Conservation (phyloP, 2,888 invertebrate genomes). For the Brassicogethes aeneus region DNA sequence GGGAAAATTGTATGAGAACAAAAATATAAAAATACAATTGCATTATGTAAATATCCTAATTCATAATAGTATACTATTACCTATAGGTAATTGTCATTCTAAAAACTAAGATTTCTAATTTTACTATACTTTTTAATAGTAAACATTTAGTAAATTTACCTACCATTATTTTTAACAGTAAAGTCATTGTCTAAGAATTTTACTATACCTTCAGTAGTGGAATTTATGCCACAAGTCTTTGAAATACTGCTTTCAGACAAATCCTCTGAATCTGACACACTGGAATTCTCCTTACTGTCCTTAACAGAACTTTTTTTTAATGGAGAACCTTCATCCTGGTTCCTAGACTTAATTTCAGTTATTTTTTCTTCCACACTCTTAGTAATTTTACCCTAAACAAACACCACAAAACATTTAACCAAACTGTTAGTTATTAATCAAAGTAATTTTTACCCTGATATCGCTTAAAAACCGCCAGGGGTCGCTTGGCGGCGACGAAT, state of each 20-base stretch:
- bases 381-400: conserved; percentile 55
- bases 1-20: too few relatives aligned
- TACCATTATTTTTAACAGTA: too few relatives aligned
- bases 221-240: conserved; percentile 36
- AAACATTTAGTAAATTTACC: too few relatives aligned
- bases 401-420: too few relatives aligned
- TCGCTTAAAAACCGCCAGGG: conserved; percentile 67
- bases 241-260: conserved; percentile 40
- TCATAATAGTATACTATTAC: too few relatives aligned
- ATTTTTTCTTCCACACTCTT: conserved; percentile 72
- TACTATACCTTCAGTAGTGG: conserved; percentile 40
- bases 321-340: conserved; percentile 31
- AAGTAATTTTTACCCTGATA: conserved; percentile 46
- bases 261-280: conserved; percentile 57
- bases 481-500: conserved; percentile 48
- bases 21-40: too few relatives aligned
- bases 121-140: too few relatives aligned
- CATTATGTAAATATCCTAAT: too few relatives aligned
- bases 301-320: conserved; percentile 38
- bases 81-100: too few relatives aligned
- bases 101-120: too few relatives aligned
- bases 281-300: conserved; percentile 51
- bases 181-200: too few relatives aligned
- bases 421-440: conserved; percentile 72
- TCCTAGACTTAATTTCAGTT: conserved; percentile 50